Percentiles rank a stretch among this genome's conserved stretches.
Conservation (phyloP, 2,888 invertebrate genomes). For the Aleiodes alternator region DNA sequence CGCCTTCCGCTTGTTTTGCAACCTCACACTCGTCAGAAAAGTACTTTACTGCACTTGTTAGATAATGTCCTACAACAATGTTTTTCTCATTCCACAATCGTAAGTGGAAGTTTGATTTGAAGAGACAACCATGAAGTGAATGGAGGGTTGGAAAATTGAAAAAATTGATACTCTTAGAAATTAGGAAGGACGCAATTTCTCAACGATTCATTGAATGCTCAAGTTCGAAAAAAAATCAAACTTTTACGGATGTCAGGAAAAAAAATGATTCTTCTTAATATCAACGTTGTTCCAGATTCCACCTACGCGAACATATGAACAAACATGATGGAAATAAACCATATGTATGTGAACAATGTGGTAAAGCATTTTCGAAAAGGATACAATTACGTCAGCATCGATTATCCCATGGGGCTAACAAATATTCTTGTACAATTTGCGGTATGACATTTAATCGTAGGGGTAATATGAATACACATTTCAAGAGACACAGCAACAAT, state of each 20-base stretch:
- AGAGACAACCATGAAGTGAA: not conserved
- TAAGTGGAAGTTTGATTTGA: too few species aligned
- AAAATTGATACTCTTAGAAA: too few species aligned
- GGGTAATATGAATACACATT: slow-evolving; percentile 70
- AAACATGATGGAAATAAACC: slow-evolving; percentile 72
- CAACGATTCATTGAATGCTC: too few species aligned
- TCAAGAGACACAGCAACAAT: slow-evolving; percentile 66
- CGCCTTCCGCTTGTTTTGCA: too few species aligned
- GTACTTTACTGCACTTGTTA: too few species aligned
- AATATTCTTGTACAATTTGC: slow-evolving; percentile 67
- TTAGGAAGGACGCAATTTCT: too few species aligned
- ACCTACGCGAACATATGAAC: slow-evolving; percentile 76
- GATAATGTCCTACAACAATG: too few species aligned
- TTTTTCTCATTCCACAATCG: too few species aligned
- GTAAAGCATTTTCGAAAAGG: slow-evolving; percentile 72
- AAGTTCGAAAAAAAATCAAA: too few species aligned
- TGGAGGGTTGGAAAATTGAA: too few species aligned
- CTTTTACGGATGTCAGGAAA: not conserved
- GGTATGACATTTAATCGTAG: slow-evolving; percentile 68
- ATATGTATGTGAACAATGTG: slow-evolving; percentile 74
- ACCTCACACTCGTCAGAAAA: too few species aligned
- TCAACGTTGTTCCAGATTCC: slow-evolving; percentile 67
- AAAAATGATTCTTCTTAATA: slow-evolving; percentile 16
- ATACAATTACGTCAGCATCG: slow-evolving; percentile 71
- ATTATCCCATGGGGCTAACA: slow-evolving; percentile 66